Percentiles rank a stretch among this genome's conserved stretches.
These are phyloP conservation scores for Phthorimaea operculella DNA, from an alignment of 1,140 invertebrate genomes.

Conservation along the genomic window DNA sequence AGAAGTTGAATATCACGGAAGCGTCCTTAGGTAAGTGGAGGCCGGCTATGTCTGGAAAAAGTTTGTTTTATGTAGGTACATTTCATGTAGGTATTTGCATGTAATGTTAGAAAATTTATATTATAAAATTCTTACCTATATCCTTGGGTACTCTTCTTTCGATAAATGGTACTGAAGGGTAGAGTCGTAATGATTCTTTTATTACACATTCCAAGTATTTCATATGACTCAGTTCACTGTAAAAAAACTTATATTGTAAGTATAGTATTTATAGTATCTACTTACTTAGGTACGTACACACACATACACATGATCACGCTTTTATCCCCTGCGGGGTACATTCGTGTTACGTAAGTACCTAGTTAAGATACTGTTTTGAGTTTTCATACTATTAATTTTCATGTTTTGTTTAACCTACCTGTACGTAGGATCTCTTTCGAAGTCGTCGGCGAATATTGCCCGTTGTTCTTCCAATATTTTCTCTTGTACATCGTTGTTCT, in stretches of 20 bases:
- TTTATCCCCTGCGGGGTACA: too few relatives aligned
- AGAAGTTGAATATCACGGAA: conserved; percentile 61
- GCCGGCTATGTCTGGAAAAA: conserved; percentile 30
- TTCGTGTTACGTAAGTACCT: too few relatives aligned
- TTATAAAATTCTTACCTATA: not conserved
- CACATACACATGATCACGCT: too few relatives aligned
- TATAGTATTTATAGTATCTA: not conserved
- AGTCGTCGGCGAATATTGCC: conserved; percentile 55
- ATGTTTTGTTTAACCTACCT: conserved; percentile 25
- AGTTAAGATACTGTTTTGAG: too few relatives aligned
- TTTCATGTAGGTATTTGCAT: too few relatives aligned
- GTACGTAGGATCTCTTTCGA: conserved; percentile 57
- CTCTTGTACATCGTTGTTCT: conserved; percentile 62
- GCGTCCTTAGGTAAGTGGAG: conserved; percentile 52
- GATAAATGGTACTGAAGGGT: conserved; percentile 77
- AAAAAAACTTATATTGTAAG: conserved; percentile 8
- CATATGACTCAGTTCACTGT: conserved; percentile 72
- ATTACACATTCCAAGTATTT: conserved; percentile 76
- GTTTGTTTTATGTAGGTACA: too few relatives aligned
- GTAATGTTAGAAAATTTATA: too few relatives aligned
- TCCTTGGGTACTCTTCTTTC: conserved; percentile 48
- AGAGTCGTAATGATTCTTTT: conserved; percentile 73
- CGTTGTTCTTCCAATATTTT: conserved; percentile 66
- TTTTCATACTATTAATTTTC: too few relatives aligned
- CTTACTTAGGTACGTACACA: conserved; percentile 4